These are phyloP conservation scores for Menidia menidia DNA, from an alignment of 2,797 vertebrate species.

Conservation along the genomic window DNA sequence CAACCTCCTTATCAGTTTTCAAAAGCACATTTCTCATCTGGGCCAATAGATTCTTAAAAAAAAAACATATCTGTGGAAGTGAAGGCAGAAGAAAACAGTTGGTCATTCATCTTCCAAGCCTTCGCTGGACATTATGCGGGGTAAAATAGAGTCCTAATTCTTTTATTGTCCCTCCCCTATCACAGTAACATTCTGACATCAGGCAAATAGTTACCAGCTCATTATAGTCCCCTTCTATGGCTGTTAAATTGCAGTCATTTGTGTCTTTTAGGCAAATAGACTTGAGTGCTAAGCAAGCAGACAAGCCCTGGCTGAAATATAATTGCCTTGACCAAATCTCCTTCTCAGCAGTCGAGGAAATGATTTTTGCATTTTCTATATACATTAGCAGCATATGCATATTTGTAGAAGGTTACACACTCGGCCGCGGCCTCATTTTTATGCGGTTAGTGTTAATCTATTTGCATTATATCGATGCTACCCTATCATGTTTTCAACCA, in stretches of 20 bases:
- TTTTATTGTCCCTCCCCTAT: constrained; percentile 65
- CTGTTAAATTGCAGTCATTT: constrained; percentile 76
- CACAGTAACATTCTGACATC: constrained; percentile 59
- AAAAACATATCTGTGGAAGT: constrained; percentile 6
- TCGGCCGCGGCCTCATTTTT: background rate
- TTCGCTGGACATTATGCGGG: constrained; percentile 55
- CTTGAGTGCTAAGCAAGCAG: constrained; percentile 63
- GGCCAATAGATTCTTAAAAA: background rate
- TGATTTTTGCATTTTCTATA: constrained; percentile 41
- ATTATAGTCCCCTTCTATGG: constrained; percentile 64
- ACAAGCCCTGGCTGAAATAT: constrained; percentile 65
- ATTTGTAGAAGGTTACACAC: constrained; percentile 11
- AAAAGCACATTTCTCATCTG: constrained; percentile 14
- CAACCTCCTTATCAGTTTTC: background rate
- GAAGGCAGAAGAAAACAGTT: background rate
- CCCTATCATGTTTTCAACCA: background rate
- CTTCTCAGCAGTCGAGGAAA: constrained; percentile 64
- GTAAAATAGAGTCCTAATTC: constrained; percentile 53
- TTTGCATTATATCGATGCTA: background rate
- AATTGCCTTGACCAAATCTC: constrained; percentile 71
- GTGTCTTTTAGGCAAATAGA: constrained; percentile 74
- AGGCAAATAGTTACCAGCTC: constrained; percentile 67
- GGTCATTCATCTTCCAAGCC: constrained; percentile 68
- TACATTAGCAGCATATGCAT: constrained; percentile 17
- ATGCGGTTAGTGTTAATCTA: background rate